Conservation (phyloP, 2,888 invertebrate species). For the Congeria kusceri region DNA sequence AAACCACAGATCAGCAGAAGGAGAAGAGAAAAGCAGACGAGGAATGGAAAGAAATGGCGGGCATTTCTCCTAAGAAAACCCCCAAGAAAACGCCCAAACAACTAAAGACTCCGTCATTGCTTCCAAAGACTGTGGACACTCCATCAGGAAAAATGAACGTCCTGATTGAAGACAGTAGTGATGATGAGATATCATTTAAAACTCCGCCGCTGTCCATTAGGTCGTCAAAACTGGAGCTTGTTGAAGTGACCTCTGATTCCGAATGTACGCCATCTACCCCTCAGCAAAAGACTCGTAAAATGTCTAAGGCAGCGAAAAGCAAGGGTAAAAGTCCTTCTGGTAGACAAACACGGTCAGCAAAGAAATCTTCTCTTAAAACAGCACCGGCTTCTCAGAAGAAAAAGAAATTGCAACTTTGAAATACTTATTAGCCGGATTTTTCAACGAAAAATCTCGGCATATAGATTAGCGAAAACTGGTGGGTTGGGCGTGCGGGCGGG, state of each 20-base stretch:
- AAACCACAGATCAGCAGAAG: background rate
- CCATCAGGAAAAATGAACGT: slow-evolving; percentile 55
- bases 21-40: background rate
- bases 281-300: too few species aligned
- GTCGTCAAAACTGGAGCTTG: slow-evolving; percentile 47
- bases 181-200: slow-evolving; percentile 71
- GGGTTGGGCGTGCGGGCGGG: too few species aligned
- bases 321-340: too few species aligned
- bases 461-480: too few species aligned
- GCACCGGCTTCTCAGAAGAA: too few species aligned
- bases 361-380: too few species aligned
- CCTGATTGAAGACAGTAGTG: slow-evolving; percentile 68
- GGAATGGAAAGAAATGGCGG: background rate
- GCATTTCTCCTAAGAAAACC: slow-evolving; percentile 16
- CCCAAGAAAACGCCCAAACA: background rate
- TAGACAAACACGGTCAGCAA: too few species aligned
- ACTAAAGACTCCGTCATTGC: slow-evolving; percentile 12
- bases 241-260: background rate
- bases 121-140: slow-evolving; percentile 48
- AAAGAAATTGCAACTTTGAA: too few species aligned
- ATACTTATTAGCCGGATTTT: too few species aligned
- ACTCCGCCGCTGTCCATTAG: slow-evolving; percentile 71
- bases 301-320: too few species aligned
- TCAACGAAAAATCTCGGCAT: too few species aligned
- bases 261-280: background rate